A percentile compares a stretch with the other conserved stretches of the same genome.
Evolutionary conservation across 2,113 vertebrate genomes (phyloP).

Genomic region (Centropus bengalensis): DNA sequence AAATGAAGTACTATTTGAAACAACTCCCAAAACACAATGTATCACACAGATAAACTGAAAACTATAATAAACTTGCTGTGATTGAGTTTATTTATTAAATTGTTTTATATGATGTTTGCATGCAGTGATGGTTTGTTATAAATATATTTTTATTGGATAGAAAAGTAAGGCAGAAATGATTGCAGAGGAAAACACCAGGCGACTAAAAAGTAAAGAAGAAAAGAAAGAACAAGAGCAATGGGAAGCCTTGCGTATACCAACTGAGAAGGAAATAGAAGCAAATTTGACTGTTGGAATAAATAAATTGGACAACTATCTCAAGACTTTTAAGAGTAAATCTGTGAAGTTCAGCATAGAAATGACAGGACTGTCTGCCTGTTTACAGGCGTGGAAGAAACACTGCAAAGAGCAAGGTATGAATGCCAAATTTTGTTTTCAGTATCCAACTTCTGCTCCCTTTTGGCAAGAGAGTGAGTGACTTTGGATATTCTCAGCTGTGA

Average conservation of each 20-base stretch:
- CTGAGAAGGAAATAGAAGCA: conserved; percentile 54
- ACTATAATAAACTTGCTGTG: neutral
- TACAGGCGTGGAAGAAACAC: conserved; percentile 50
- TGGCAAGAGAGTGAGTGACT: neutral
- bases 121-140: neutral
- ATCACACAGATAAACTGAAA: neutral
- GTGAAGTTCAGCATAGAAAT: conserved; percentile 65
- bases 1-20: neutral
- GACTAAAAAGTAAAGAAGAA: conserved; percentile 57
- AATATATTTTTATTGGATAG: conserved; percentile 23
- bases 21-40: neutral
- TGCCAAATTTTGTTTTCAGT: neutral
- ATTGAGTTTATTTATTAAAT: neutral
- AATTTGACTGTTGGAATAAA: conserved; percentile 64
- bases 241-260: conserved; percentile 22
- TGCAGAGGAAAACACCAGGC: conserved; percentile 67
- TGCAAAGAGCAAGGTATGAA: conserved; percentile 49
- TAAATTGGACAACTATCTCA: conserved; percentile 69
- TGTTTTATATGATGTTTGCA: neutral
- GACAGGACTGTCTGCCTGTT: conserved; percentile 20
- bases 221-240: conserved; percentile 70
- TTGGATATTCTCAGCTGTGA: neutral
- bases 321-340: conserved; percentile 64
- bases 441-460: neutral
- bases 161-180: conserved; percentile 71